Base-by-base conservation (phyloP, 2,113 vertebrate species). In the Forbesichthys papilliferus region DNA sequence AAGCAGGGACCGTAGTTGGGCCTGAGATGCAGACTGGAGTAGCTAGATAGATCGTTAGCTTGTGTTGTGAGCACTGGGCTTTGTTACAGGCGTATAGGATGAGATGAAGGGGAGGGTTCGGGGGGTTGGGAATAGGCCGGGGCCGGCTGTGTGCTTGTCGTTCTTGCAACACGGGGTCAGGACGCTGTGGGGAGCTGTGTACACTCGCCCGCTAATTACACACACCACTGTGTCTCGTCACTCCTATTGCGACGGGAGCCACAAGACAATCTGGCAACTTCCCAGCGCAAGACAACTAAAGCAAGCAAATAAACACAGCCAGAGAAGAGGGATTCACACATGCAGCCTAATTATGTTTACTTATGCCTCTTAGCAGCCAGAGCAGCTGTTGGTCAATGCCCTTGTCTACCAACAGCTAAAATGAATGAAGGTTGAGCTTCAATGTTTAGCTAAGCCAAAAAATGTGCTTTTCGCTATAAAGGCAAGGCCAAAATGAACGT, bases 131-230 rank as follows among this genome's bases (percentile, higher is more conserved):
- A 71, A 71, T 73, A 62, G 33, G 65, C 73, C 56, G 48, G 59
- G 10, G 78, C 66, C 14, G 77, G 53, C 71, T 85, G 69, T 75
- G 74, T 52, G 69, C 49, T 61, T 79, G 75, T 63, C 20, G 64
- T 48, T 79, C 51, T 75, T 85, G 86, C 84, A 91, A 80, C 85
- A 84, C 66, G 66, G 84, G 86, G 84, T 92, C 84, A 87, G 78
- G 74, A 87, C 86, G 75, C 90, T 88, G 76, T 86, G 89, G 91
- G 90, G 87, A 90, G 87, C 87, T 90, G 84, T 86, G 83, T 83
- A 76, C 85, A 75, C 82, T 88, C 34, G 86, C 71, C 84, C 90
- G 86, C 85, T 92, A 93, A 92, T 92, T 90, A 92, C 88, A 90
- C 84, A 87, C 79, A 78, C 73, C 79, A 79, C 85, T 87, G 86